Conservation (phyloP, 2,888 invertebrate species). For the Thalpophila matura region DNA sequence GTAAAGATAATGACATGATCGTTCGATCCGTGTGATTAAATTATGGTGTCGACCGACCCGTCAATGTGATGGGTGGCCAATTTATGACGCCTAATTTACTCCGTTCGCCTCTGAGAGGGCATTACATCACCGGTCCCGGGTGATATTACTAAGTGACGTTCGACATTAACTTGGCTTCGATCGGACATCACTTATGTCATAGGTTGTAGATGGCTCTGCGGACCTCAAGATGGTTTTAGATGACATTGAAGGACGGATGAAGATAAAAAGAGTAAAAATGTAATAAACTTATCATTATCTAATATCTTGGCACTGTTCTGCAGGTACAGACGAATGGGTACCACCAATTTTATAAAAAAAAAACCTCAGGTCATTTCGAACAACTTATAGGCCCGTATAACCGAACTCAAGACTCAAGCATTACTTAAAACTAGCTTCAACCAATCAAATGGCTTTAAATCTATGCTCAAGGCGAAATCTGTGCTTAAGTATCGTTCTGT, state of each 20-base stretch:
- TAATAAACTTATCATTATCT: too few species aligned
- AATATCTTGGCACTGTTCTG: too few species aligned
- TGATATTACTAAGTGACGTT: slow-evolving; percentile 58
- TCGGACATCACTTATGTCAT: slow-evolving; percentile 40
- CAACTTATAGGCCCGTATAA: too few species aligned
- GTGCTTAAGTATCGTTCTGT: too few species aligned
- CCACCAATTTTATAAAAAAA: too few species aligned
- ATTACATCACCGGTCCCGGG: slow-evolving; percentile 44
- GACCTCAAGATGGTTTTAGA: slow-evolving; percentile 5
- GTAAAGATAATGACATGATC: slow-evolving; percentile 54
- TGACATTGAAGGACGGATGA: neutral
- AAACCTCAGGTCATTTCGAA: too few species aligned
- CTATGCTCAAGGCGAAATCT: too few species aligned
- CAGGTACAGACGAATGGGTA: too few species aligned
- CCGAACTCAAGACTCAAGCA: too few species aligned
- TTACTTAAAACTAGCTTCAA: too few species aligned
- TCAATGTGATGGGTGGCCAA: slow-evolving; percentile 55
- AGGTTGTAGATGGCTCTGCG: slow-evolving; percentile 7
- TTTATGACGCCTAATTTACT: slow-evolving; percentile 59
- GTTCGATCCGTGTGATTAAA: slow-evolving; percentile 53
- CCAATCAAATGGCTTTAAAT: too few species aligned
- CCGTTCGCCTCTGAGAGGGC: slow-evolving; percentile 42
- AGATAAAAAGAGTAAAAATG: neutral
- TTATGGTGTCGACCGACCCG: slow-evolving; percentile 39
- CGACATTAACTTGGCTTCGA: slow-evolving; percentile 43